phyloP scores from a whole-genome alignment of 2,113 vertebrate genomes.

The Ursus arctos region DNA sequence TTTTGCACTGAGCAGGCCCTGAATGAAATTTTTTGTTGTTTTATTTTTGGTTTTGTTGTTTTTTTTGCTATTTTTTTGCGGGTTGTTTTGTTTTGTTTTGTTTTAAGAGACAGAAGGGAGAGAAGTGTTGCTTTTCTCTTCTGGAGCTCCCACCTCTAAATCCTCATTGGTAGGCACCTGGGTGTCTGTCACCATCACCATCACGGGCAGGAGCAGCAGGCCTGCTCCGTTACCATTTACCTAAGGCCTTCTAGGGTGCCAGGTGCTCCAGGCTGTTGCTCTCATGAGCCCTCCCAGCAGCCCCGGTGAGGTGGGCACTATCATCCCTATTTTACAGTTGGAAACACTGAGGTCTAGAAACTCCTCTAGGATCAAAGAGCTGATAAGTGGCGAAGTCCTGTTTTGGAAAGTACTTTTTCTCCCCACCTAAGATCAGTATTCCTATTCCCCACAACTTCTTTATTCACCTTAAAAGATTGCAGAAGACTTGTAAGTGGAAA shows the following conservation, averaged over 20 bases:
- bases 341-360: neutral
- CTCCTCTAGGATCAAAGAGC: neutral
- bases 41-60: neutral
- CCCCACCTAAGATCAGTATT: neutral
- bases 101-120: neutral
- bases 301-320: neutral
- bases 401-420: neutral
- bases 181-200: neutral
- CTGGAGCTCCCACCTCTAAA: neutral
- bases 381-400: neutral
- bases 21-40: neutral
- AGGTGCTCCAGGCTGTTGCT: neutral
- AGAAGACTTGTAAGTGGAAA: neutral
- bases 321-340: neutral
- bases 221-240: neutral
- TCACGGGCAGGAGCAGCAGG: too few relatives aligned
- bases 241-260: too few relatives aligned
- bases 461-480: neutral
- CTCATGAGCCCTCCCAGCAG: neutral
- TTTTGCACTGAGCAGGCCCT: neutral
- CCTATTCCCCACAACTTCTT: neutral
- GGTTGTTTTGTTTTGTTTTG: neutral
- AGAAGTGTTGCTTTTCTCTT: neutral
- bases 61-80: neutral
- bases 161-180: neutral